Percentiles rank a stretch among this genome's conserved stretches.
These are phyloP conservation scores for Suricata suricatta DNA, from an alignment of 2,113 vertebrate species.

Conservation along the genomic window DNA sequence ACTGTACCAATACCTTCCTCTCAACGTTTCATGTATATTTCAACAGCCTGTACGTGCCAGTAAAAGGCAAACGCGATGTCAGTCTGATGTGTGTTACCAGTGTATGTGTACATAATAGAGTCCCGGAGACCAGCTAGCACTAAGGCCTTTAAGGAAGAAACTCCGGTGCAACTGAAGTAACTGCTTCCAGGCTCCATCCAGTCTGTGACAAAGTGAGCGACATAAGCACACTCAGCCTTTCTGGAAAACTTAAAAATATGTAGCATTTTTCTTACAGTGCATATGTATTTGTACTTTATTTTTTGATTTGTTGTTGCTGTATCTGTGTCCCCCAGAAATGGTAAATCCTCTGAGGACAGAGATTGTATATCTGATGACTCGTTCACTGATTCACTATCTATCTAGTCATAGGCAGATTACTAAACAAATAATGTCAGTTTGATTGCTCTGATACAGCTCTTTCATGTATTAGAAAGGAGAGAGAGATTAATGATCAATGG, in stretches of 20 bases:
- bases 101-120: neutral
- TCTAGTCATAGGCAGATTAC: neutral
- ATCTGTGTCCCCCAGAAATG: neutral
- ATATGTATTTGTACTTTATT: neutral
- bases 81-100: neutral
- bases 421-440: neutral
- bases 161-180: neutral
- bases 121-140: neutral
- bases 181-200: neutral
- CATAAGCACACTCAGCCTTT: neutral
- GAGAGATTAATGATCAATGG: neutral
- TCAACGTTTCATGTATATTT: slow-evolving; percentile 51
- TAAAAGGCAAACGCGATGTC: slow-evolving; percentile 3
- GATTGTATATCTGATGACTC: neutral
- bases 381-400: neutral
- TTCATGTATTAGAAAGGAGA: neutral
- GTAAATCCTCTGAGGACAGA: neutral
- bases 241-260: neutral
- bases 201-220: neutral
- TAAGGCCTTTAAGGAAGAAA: slow-evolving; percentile 15
- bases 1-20: neutral
- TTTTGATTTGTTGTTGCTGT: neutral
- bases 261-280: neutral
- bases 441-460: neutral
- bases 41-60: slow-evolving; percentile 18